Percentiles rank a stretch among this genome's conserved stretches.
phyloP scores from a whole-genome alignment of 2,888 invertebrate genomes.

The Watsonalla cultraria region DNA sequence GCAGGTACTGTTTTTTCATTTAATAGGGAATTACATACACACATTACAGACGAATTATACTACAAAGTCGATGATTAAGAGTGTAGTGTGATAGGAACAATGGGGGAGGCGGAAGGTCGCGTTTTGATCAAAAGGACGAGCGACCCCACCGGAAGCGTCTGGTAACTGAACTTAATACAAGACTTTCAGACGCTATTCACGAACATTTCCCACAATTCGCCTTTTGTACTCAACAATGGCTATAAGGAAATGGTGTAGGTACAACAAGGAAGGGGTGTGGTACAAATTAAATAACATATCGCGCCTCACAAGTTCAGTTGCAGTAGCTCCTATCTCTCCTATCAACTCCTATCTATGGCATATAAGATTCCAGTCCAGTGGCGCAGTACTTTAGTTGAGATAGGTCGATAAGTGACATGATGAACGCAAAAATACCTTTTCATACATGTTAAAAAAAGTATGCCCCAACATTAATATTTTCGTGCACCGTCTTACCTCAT shows the following conservation, averaged over 20 bases:
- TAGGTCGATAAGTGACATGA: too few relatives aligned
- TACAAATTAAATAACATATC: background rate
- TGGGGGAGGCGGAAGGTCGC: constrained; percentile 16
- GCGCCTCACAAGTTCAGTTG: too few relatives aligned
- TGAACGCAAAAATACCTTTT: too few relatives aligned
- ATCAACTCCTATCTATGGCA: constrained; percentile 2
- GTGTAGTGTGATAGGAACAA: constrained; percentile 5
- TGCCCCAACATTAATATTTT: too few relatives aligned
- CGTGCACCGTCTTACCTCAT: constrained; percentile 71
- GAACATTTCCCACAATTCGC: constrained; percentile 20
- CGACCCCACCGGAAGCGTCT: constrained; percentile 29
- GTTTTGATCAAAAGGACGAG: constrained; percentile 19
- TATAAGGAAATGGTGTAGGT: background rate
- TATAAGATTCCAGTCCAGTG: background rate
- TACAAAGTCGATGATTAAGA: background rate
- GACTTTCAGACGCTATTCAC: constrained; percentile 18
- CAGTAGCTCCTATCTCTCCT: too few relatives aligned
- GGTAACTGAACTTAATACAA: constrained; percentile 25
- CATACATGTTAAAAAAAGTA: too few relatives aligned
- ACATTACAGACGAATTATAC: too few relatives aligned
- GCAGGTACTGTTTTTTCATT: too few relatives aligned
- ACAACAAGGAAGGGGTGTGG: background rate
- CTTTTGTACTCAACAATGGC: constrained; percentile 17
- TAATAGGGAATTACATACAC: too few relatives aligned
- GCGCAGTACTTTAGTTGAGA: too few relatives aligned